Conservation (phyloP, 1,140 invertebrate genomes). For the Drosophila sp. region DNA sequence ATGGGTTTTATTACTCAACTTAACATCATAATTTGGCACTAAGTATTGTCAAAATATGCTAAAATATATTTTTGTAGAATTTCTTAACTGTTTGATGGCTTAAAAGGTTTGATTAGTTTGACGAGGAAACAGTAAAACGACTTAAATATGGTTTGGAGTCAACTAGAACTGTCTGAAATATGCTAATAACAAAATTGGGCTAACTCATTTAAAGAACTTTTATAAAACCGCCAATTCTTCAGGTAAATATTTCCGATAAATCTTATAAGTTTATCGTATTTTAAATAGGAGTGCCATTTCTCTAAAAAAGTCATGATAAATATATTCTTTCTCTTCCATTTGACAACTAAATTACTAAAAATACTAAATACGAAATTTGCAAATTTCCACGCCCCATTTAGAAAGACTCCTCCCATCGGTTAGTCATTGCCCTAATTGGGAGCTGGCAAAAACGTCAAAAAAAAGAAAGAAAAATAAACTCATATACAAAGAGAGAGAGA, state of each 20-base stretch:
- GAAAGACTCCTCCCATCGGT: constrained; percentile 2
- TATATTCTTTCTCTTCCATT: background rate
- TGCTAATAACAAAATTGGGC: too few species aligned
- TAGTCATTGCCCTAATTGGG: constrained; percentile 14
- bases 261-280: too few species aligned
- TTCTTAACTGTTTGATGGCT: constrained; percentile 6
- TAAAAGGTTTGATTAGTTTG: constrained; percentile 1
- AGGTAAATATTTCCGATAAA: too few species aligned
- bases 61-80: background rate
- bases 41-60: constrained; percentile 9
- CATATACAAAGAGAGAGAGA: background rate
- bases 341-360: constrained; percentile 3
- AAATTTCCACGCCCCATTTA: constrained; percentile 1
- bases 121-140: too few species aligned
- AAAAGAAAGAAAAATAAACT: constrained; percentile 6
- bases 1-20: constrained; percentile 19
- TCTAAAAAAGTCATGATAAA: too few species aligned
- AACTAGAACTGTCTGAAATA: too few species aligned
- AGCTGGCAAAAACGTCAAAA: constrained; percentile 5
- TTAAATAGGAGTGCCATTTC: too few species aligned
- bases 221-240: too few species aligned
- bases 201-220: too few species aligned
- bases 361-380: too few species aligned
- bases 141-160: too few species aligned
- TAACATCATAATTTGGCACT: constrained; percentile 14